Percentiles rank a stretch among this genome's conserved stretches.
phyloP scores from a whole-genome alignment of 2,888 invertebrate genomes.

The Taphrorychus bicolor region DNA sequence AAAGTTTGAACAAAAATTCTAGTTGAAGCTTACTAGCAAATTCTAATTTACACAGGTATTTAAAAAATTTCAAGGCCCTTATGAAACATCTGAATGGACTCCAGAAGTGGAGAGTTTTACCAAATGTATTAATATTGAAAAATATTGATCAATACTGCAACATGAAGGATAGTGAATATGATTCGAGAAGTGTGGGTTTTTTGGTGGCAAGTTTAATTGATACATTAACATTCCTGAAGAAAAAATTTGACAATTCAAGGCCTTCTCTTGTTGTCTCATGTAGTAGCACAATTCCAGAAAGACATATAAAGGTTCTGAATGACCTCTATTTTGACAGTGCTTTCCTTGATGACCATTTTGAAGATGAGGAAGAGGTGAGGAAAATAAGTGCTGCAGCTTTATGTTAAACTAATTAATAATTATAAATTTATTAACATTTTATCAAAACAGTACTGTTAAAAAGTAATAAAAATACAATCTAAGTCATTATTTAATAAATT shows the following conservation, averaged over 20 bases:
- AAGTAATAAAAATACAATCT: slow-evolving; percentile 45
- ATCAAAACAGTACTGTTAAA: slow-evolving; percentile 14
- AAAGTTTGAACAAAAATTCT: slow-evolving; percentile 43
- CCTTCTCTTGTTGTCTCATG: background rate
- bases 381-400: background rate
- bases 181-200: slow-evolving; percentile 46
- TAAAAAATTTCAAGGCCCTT: slow-evolving; percentile 52
- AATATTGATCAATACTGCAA: slow-evolving; percentile 52
- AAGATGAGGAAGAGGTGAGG: background rate
- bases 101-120: slow-evolving; percentile 53
- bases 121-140: slow-evolving; percentile 52
- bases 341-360: background rate
- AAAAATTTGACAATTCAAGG: too few species aligned
- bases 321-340: background rate
- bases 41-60: slow-evolving; percentile 47
- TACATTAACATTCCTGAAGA: slow-evolving; percentile 48
- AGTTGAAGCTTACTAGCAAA: background rate
- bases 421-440: slow-evolving; percentile 40
- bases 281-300: background rate
- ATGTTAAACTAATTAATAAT: slow-evolving; percentile 12
- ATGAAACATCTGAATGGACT: slow-evolving; percentile 52
- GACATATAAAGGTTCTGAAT: background rate
- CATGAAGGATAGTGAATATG: too few species aligned
- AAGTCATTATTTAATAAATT: slow-evolving; percentile 49
- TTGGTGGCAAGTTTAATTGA: slow-evolving; percentile 51